These are phyloP conservation scores for Muscicapa comitata DNA, from an alignment of 2,797 vertebrate genomes.

Conservation along the genomic window DNA sequence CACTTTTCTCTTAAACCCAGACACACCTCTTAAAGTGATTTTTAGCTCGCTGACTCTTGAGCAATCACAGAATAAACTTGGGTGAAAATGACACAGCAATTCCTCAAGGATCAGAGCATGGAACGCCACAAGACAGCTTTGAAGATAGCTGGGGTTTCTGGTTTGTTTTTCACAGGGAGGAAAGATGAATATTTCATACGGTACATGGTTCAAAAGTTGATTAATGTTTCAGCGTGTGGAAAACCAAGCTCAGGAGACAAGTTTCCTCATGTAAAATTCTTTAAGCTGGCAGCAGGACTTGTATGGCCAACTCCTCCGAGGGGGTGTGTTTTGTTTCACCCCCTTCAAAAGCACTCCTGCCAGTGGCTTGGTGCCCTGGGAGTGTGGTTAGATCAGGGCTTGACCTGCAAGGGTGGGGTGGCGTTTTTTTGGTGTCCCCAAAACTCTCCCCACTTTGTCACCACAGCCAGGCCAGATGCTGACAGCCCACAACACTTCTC, in stretches of 20 bases:
- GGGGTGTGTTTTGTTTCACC: background rate
- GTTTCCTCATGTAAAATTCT: slow-evolving; percentile 33
- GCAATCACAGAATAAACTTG: slow-evolving; percentile 31
- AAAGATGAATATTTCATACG: slow-evolving; percentile 58
- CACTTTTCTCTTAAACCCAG: background rate
- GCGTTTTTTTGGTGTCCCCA: background rate
- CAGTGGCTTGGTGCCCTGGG: background rate
- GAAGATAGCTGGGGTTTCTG: slow-evolving; percentile 46
- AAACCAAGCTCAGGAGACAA: slow-evolving; percentile 47
- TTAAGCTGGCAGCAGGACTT: background rate
- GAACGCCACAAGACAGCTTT: background rate
- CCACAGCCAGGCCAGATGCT: background rate
- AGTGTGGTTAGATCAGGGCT: background rate
- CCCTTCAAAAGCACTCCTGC: background rate
- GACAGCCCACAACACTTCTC: background rate
- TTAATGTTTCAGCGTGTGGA: slow-evolving; percentile 65
- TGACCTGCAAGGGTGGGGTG: background rate
- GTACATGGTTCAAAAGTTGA: slow-evolving; percentile 66
- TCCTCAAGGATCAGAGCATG: slow-evolving; percentile 45
- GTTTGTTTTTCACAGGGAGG: slow-evolving; percentile 50
- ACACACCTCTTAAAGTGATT: background rate
- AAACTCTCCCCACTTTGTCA: background rate
- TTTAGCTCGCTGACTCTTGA: background rate
- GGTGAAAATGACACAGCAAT: slow-evolving; percentile 52
- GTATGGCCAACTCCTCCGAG: background rate